Percentiles rank a stretch among this genome's conserved stretches.
These are phyloP conservation scores for Falco rusticolus DNA, from an alignment of 2,797 vertebrate species.

Conservation along the genomic window DNA sequence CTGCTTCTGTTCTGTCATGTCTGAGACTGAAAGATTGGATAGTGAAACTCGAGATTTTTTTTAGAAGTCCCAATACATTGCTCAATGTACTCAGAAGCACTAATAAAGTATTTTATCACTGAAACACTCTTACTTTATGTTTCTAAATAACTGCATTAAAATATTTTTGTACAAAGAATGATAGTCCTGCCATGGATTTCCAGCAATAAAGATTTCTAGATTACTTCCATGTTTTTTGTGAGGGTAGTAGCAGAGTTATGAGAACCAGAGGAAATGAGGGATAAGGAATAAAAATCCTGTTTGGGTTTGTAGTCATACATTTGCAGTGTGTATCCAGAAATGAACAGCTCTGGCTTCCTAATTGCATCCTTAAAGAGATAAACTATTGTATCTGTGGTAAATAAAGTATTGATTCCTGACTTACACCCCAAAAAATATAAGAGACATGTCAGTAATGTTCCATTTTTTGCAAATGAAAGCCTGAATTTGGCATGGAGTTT, in stretches of 20 bases:
- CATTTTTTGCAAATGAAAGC: slow-evolving; percentile 37
- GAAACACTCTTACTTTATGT: slow-evolving; percentile 40
- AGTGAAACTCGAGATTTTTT: neutral
- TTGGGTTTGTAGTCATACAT: neutral
- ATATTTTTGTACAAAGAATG: slow-evolving; percentile 49
- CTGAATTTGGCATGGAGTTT: slow-evolving; percentile 52
- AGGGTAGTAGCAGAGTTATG: neutral
- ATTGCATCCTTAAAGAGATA: neutral
- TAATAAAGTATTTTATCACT: slow-evolving; percentile 63
- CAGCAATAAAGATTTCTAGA: slow-evolving; percentile 43
- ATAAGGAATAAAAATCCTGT: neutral
- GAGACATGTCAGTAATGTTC: slow-evolving; percentile 34
- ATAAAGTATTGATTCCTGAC: slow-evolving; percentile 8
- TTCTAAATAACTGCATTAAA: slow-evolving; percentile 28
- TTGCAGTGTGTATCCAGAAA: neutral
- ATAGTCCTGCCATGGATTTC: slow-evolving; percentile 8
- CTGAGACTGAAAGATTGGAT: neutral
- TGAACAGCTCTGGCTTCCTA: neutral
- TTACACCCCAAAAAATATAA: slow-evolving; percentile 16
- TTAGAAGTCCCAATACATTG: neutral
- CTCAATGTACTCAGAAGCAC: slow-evolving; percentile 31
- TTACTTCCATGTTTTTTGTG: neutral
- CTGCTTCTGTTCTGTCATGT: neutral
- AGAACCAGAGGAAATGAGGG: neutral
- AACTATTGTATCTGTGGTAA: neutral